Conservation (phyloP, 2,888 invertebrate genomes). For the Caenorhabditis panamensis region DNA sequence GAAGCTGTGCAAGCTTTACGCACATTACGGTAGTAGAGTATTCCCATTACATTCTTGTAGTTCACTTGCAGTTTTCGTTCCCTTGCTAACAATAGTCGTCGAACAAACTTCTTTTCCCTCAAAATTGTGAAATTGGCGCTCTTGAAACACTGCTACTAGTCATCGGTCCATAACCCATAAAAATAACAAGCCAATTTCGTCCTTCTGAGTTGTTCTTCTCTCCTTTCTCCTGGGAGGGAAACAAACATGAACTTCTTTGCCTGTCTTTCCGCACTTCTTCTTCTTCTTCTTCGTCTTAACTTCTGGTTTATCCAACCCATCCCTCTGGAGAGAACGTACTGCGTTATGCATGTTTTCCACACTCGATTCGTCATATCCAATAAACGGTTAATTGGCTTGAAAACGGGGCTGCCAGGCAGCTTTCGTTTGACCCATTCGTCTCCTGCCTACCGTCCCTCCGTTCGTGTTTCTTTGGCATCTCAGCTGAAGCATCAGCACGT, state of each 20-base stretch:
- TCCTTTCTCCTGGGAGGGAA: background rate
- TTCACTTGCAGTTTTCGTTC: background rate
- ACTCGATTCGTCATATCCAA: constrained; percentile 34
- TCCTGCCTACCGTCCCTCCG: background rate
- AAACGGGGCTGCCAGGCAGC: constrained; percentile 3
- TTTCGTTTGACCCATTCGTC: constrained; percentile 21
- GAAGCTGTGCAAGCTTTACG: background rate
- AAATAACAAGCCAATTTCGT: constrained; percentile 16
- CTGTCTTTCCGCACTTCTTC: constrained; percentile 1
- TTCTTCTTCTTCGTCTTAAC: background rate
- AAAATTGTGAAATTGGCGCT: constrained; percentile 8
- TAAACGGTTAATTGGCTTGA: constrained; percentile 46
- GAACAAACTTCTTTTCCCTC: background rate
- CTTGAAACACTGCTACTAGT: background rate
- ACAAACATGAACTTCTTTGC: constrained; percentile 5
- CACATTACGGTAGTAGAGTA: background rate
- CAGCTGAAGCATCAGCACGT: background rate
- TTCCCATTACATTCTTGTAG: background rate
- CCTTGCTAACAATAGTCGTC: background rate
- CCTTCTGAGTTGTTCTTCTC: constrained; percentile 11
- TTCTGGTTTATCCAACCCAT: constrained; percentile 17
- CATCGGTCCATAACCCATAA: constrained; percentile 17
- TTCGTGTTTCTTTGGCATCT: constrained; percentile 3
- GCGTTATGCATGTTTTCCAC: constrained; percentile 41
- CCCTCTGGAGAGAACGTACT: constrained; percentile 24